Evolutionary conservation across 53 echinoderm and acorn worm species (phyloP).

Genomic region (Apostichopus leukothele): DNA sequence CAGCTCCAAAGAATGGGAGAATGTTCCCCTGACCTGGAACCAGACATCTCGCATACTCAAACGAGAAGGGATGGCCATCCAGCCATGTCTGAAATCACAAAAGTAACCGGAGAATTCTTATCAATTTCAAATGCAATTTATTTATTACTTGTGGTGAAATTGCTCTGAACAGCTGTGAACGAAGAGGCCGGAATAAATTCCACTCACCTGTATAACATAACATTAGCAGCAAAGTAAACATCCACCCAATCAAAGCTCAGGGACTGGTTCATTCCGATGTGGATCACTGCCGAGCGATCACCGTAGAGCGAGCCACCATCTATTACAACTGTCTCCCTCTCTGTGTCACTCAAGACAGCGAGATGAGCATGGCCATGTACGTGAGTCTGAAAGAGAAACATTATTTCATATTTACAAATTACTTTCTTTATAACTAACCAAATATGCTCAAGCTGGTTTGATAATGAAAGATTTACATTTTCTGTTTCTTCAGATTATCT

Average conservation of each 20-base stretch:
- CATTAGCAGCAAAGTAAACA: slow-evolving; percentile 85
- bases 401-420: neutral
- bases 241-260: slow-evolving; percentile 76
- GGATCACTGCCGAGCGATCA: slow-evolving; percentile 80
- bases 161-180: too few relatives aligned
- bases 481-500: too few relatives aligned
- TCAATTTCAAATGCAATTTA: too few relatives aligned
- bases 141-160: too few relatives aligned
- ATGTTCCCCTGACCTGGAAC: slow-evolving; percentile 85
- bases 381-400: slow-evolving; percentile 60
- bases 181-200: neutral
- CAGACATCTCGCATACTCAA: slow-evolving; percentile 84
- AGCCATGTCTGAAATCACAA: slow-evolving; percentile 64
- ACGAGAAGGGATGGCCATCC: slow-evolving; percentile 67
- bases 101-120: too few relatives aligned
- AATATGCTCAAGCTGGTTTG: too few relatives aligned
- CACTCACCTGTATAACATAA: slow-evolving; percentile 72
- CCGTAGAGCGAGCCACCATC: slow-evolving; percentile 72
- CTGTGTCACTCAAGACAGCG: slow-evolving; percentile 74
- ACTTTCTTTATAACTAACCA: too few relatives aligned
- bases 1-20: slow-evolving; percentile 63
- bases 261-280: slow-evolving; percentile 76
- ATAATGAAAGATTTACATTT: too few relatives aligned
- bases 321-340: slow-evolving; percentile 49
- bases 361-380: slow-evolving; percentile 82